Evolutionary conservation across 2,888 invertebrate genomes (phyloP), one percentile per base, ranked within the genome.

Genomic region (Xestia sexstrigata): DNA sequence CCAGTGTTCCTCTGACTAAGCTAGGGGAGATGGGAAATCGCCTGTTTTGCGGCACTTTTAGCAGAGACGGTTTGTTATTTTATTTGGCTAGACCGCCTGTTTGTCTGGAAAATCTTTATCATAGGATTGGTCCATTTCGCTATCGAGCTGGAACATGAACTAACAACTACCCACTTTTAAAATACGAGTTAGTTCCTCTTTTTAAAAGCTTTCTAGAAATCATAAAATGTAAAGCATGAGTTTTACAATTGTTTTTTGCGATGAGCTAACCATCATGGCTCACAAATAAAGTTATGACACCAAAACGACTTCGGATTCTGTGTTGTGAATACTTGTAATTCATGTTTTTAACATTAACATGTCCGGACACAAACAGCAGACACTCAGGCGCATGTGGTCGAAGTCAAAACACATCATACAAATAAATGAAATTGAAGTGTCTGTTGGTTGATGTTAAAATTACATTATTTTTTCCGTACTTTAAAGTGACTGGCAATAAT

Each of bases 351-450:
- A 72, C 45, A 45, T 11, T 72, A 55, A 45, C 13, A 55, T n/a
- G 20, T 9, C n/a, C 35, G n/a, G 30, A 58, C n/a, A 6, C n/a
- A 9, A 45, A 71, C 23, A 11, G 15, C 45, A 73, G 69, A 76
- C 82, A 76, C 39, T 80, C 45, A 0, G 79, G 63, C 72, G 71
- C 71, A 79, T 63, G 45, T 55, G 66, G n/a, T 60, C 23, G 45
- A 42, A 30, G 26, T 68, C 55, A 35, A 69, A 58, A 69, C 79
- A 35, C n/a, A 26, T 63, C 47, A 15, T 47, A 17, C 17, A 17
- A 17, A 47, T 42, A 42, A 17, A 47, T 47, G 17, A 47, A 47
- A 17, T 6, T 17, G 47, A 17, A 47, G 47, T 6, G 17, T 17
- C 6, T 47, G 42, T 9, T 42, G 42, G 42, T 42, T 42, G 42